These are phyloP conservation scores for Leptocoma aspasia DNA, from an alignment of 2,113 vertebrate species.

Conservation along the genomic window DNA sequence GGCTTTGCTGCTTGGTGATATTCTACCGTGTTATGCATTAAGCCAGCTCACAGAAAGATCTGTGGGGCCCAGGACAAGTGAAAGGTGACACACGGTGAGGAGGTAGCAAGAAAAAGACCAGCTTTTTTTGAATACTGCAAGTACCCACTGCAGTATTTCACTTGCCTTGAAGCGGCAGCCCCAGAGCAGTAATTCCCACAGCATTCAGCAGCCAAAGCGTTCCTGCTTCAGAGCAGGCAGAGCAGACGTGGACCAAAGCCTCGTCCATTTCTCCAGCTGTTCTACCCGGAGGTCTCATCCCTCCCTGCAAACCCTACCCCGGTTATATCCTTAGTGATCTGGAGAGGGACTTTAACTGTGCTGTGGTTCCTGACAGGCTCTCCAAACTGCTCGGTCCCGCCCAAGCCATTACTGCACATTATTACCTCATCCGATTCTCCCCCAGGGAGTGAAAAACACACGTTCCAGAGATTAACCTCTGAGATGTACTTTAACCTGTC, in stretches of 20 bases:
- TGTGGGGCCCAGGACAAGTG: neutral
- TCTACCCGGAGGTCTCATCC: neutral
- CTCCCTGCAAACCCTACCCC: neutral
- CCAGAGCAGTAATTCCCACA: neutral
- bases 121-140: neutral
- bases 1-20: neutral
- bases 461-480: conserved; percentile 24
- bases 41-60: neutral
- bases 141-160: neutral
- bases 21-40: neutral
- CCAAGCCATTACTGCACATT: conserved; percentile 7
- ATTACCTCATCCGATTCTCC: conserved; percentile 33
- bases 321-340: neutral
- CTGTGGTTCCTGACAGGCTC: neutral
- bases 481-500: neutral
- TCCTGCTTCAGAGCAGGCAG: neutral
- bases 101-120: neutral
- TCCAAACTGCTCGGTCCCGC: neutral
- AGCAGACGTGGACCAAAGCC: neutral
- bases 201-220: neutral
- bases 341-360: neutral
- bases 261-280: neutral
- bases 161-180: neutral
- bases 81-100: neutral
- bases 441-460: conserved; percentile 13